Percentiles rank a stretch among this genome's conserved stretches.
Evolutionary conservation across 92 coral and sea anemone species (phyloP).

Genomic region (Porites evermanni): DNA sequence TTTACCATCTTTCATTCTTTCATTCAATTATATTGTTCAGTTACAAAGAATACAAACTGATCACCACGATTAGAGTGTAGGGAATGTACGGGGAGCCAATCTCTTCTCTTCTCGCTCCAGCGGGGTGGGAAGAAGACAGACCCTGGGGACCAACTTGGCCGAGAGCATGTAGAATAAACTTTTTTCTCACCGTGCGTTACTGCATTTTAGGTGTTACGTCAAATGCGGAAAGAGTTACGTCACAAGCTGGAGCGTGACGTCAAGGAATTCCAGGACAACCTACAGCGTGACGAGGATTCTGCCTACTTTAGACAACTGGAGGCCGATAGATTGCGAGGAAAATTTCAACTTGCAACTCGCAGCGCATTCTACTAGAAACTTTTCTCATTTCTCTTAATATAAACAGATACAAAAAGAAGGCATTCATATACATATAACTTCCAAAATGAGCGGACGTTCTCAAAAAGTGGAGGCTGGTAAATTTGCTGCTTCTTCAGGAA

Average conservation of each 20-base stretch:
- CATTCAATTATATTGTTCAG: no score
- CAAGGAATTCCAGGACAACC: constrained; percentile 89
- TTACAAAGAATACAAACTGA: no score
- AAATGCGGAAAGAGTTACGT: constrained; percentile 93
- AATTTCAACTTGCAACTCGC: constrained; percentile 89
- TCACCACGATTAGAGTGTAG: no score
- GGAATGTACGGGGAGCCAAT: no score
- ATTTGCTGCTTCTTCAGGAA: no score
- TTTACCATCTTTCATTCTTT: no score
- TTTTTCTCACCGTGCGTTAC: neutral
- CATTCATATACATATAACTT: neutral
- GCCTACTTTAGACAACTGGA: constrained; percentile 98
- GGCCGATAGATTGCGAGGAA: constrained; percentile 90
- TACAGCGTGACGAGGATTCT: constrained; percentile 94
- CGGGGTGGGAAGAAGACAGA: neutral
- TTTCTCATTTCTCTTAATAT: neutral
- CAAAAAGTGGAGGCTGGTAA: no score
- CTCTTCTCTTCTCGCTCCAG: neutral
- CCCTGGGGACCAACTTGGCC: neutral
- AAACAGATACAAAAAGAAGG: neutral
- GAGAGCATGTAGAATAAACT: neutral
- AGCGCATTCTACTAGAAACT: constrained; percentile 34
- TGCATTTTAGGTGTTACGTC: constrained; percentile 82
- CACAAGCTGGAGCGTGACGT: constrained; percentile 89
- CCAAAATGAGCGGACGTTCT: no score